Base-by-base conservation (phyloP, 2,113 vertebrate species). In the Aleadryas rufinucha region DNA sequence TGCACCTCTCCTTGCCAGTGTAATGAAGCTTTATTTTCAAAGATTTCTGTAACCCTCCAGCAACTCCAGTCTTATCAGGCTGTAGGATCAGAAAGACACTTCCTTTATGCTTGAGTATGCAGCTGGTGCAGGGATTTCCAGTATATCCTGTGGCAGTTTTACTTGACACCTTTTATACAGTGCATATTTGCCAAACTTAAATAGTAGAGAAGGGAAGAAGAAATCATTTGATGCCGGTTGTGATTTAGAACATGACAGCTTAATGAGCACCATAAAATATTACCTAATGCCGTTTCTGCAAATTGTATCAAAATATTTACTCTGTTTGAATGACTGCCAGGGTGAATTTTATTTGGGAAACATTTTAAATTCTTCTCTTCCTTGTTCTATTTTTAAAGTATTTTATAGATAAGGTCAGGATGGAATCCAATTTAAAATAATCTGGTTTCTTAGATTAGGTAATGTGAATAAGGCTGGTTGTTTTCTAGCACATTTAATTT, bases 41-140 rank as follows among this genome's bases (percentile, higher is more conserved):
- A 93, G 84, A 35, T 50, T 78, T n/a, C 85, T 81, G 42, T 75
- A 95, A 91, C 82, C 94, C 87, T 96, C 71, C 84, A 94, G 94
- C 93, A 93, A 88, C 81, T 93, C 60, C 57, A 90, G 54, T 61
- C 18, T 92, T 95, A 95, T 92, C 89, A 70, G 71, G 41, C 71
- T 93, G 85, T 66, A 83, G 93, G 87, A 94, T 97, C 95, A 94
- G 74, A 91, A 94, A 94, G 89, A 69, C 37, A 87, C 56, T 95
- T 94, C 92, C 95, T 94, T 89, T 93, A 93, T 93, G 60, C 96
- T 96, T 74, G 74, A 77, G 50, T 66, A 26, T 90, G 96, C 95
- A 97, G 95, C 96, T 96, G 97, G 90, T 90, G 87, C 89, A 95
- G 91, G 92, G 94, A 87, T 96, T 97, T 96, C 95, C 97, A 95